Evolutionary conservation across 2,113 vertebrate species (phyloP), one percentile per base, ranked within the genome.

Genomic region (Corythaeola cristata): DNA sequence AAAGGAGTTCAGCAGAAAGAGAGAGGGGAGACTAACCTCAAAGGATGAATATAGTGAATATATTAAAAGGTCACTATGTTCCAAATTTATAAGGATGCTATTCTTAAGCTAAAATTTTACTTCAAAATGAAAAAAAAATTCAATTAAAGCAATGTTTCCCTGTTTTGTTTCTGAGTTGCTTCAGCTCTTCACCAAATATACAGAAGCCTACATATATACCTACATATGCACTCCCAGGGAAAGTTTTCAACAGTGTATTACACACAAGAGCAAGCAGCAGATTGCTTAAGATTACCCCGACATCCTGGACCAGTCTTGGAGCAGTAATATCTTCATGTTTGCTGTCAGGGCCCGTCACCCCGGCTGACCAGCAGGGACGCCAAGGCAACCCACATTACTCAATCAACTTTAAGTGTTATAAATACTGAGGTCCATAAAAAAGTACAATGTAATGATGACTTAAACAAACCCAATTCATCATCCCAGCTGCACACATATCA

Each of bases 391-490:
- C 97, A 96, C 97, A 97, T 98, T 98, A 98, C 97, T 98, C 98
- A 98, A 98, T 98, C 98, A 98, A 94, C 98, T 98, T 97, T 98
- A 98, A 98, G 98, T 98, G 97, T 98, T 98, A 98, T 98, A 98
- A 98, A 98, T 98, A 98, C 98, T 98, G 98, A 99, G 98, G 98
- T 98, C 98, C 98, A 98, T 98, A 98, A 98, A 98, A 98, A 98
- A 98, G 97, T 98, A 97, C 97, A 98, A 98, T 98, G 98, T 98
- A 99, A 99, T 98, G 98, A 98, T 98, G 98, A 98, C 98, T 98
- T 98, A 99, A 99, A 99, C 98, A 98, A 98, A 98, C 97, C 97
- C 98, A 98, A 99, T 99, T 98, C 98, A 98, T 99, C 98, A 99
- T 98, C 98, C 83, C 89, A 93, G 90, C 97, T 90, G 95, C 87